Evolutionary conservation across 2,888 invertebrate species (phyloP).

Genomic region (Apodemia zela): DNA sequence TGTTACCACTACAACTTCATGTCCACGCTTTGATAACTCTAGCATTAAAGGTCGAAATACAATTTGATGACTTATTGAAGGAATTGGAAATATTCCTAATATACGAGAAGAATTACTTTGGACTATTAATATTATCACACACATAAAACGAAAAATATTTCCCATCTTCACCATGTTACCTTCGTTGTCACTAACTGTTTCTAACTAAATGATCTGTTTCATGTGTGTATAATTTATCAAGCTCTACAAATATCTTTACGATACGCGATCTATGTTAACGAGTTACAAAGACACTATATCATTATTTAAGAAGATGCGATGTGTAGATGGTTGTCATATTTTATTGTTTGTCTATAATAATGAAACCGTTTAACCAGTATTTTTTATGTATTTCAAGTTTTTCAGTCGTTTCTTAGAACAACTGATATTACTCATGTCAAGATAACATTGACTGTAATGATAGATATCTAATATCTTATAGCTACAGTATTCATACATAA

Average conservation of each 20-base stretch:
- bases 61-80: constrained; percentile 50
- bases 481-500: no score
- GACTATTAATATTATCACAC: constrained; percentile 6
- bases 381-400: no score
- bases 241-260: background rate
- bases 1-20: constrained; percentile 53
- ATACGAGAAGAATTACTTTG: constrained; percentile 40
- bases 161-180: constrained; percentile 14
- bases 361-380: background rate
- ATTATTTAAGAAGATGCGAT: background rate
- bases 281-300: background rate
- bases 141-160: constrained; percentile 9
- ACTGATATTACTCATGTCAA: no score
- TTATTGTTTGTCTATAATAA: background rate
- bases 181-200: background rate
- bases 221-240: background rate
- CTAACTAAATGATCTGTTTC: background rate
- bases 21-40: constrained; percentile 51
- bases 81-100: constrained; percentile 44
- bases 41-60: constrained; percentile 45
- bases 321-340: background rate
- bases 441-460: no score
- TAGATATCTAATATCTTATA: no score
- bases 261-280: background rate
- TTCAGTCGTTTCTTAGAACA: no score